Conservation (phyloP, 2,113 vertebrate species). For the Acanthochromis polyacanthus region DNA sequence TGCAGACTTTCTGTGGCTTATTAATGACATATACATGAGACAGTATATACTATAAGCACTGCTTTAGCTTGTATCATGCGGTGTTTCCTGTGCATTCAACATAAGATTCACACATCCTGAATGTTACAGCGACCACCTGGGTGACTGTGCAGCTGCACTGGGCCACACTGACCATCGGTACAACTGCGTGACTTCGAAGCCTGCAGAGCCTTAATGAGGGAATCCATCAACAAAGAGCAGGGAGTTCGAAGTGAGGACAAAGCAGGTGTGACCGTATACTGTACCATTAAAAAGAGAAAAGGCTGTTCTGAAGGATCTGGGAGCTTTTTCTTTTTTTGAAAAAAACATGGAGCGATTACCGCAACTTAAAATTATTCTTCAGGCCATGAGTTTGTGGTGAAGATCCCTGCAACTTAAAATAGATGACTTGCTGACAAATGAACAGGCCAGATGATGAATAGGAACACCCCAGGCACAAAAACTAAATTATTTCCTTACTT, state of each 20-base stretch:
- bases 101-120: conserved; percentile 32
- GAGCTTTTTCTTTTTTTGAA: conserved; percentile 13
- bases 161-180: conserved; percentile 42
- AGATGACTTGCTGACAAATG: conserved; percentile 62
- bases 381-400: conserved; percentile 18
- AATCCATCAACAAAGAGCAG: conserved; percentile 73
- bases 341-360: conserved; percentile 25
- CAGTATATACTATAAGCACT: conserved; percentile 17
- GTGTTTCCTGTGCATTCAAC: conserved; percentile 45
- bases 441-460: conserved; percentile 63
- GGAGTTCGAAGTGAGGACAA: conserved; percentile 48
- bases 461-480: conserved; percentile 65
- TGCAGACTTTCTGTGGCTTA: not conserved
- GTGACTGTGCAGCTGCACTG: conserved; percentile 68
- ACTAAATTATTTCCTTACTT: conserved; percentile 63
- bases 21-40: conserved; percentile 4
- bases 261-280: conserved; percentile 65
- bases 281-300: not conserved
- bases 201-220: conserved; percentile 67
- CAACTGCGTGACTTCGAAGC: conserved; percentile 56
- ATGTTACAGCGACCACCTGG: conserved; percentile 51
- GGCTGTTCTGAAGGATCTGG: conserved; percentile 14
- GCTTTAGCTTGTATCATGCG: conserved; percentile 5
- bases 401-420: conserved; percentile 36
- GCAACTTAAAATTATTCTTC: conserved; percentile 41